Conservation (phyloP, 2,113 vertebrate genomes). For the Takifugu flavidus region DNA sequence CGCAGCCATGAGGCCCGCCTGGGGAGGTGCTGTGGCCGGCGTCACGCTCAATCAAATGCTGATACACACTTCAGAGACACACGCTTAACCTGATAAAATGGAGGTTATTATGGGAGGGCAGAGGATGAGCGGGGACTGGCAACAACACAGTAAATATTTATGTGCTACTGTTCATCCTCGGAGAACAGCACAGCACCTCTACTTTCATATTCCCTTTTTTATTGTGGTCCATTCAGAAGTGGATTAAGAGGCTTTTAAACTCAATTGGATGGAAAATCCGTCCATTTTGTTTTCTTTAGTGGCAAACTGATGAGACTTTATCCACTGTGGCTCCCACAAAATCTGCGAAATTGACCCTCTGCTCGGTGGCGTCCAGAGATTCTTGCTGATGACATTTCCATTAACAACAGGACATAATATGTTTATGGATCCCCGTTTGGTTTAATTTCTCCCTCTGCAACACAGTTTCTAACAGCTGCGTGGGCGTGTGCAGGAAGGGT, state of each 20-base stretch:
- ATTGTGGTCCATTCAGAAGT: constrained; percentile 46
- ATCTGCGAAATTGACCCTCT: constrained; percentile 52
- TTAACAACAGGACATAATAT: constrained; percentile 67
- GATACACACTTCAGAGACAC: constrained; percentile 27
- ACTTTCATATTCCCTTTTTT: constrained; percentile 44
- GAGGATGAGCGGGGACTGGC: constrained; percentile 47
- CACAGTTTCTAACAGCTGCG: constrained; percentile 61
- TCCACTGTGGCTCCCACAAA: constrained; percentile 25
- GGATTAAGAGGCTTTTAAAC: constrained; percentile 67
- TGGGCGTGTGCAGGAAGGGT: constrained; percentile 33
- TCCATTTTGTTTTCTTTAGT: constrained; percentile 62
- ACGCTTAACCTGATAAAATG: constrained; percentile 30
- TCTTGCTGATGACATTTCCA: constrained; percentile 69
- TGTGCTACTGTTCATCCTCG: constrained; percentile 57
- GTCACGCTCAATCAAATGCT: constrained; percentile 53
- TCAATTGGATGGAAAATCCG: constrained; percentile 77
- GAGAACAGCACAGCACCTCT: constrained; percentile 32
- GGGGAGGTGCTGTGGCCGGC: constrained; percentile 27
- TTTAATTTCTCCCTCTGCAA: constrained; percentile 68
- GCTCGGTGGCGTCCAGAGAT: constrained; percentile 53
- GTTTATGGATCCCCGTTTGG: constrained; percentile 72
- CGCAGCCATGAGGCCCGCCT: constrained; percentile 23
- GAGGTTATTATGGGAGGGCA: constrained; percentile 35
- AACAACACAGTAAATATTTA: constrained; percentile 72
- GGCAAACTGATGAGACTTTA: constrained; percentile 51